Conservation (phyloP, 2,113 vertebrate species). For the Rhadina sibilatrix region DNA sequence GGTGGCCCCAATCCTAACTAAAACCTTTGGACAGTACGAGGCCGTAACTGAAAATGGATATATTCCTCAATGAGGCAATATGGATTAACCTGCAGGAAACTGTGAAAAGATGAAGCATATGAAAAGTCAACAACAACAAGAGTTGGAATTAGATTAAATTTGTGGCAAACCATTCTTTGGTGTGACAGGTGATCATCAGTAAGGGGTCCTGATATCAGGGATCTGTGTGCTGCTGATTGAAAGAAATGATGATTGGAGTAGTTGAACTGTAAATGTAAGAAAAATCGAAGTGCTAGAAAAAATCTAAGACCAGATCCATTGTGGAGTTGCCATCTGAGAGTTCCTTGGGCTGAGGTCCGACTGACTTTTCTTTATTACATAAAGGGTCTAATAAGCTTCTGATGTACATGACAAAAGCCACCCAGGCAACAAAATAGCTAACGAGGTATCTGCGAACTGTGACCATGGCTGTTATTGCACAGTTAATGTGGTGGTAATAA, state of each 20-base stretch:
- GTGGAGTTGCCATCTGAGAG: background rate
- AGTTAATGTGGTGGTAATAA: background rate
- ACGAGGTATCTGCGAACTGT: background rate
- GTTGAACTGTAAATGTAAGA: background rate
- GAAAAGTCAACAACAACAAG: background rate
- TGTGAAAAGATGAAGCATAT: background rate
- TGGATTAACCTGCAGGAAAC: background rate
- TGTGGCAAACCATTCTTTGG: background rate
- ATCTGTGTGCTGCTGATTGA: background rate
- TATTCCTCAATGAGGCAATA: background rate
- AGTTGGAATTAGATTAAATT: background rate
- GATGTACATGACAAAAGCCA: background rate
- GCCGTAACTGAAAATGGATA: background rate
- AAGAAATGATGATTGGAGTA: background rate
- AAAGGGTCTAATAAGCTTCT: background rate
- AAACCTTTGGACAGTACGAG: background rate
- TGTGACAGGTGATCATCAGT: background rate
- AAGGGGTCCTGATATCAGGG: background rate
- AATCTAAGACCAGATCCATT: background rate
- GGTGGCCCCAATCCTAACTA: background rate
- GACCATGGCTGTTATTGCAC: background rate
- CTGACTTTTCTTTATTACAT: background rate
- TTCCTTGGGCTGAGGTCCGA: background rate
- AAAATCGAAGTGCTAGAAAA: background rate
- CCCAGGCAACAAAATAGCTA: background rate